Evolutionary conservation across 2,888 invertebrate genomes (phyloP), one percentile per base, ranked within the genome.

Genomic region (Autographa pulchrina): DNA sequence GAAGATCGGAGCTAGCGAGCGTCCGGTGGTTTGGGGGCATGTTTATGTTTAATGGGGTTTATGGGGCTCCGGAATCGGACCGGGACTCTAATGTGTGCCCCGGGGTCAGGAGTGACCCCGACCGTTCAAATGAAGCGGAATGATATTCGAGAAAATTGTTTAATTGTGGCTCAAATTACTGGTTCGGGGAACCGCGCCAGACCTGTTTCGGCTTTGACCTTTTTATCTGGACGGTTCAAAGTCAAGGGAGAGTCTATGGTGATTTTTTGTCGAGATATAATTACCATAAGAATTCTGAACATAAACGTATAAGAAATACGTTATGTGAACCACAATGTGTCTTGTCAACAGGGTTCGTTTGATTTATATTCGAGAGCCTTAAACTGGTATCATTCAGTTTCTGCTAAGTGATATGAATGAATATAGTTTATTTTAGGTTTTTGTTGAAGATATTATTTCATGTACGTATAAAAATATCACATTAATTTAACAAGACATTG

Each of bases 121-220:
- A 79, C 86, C 86, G 85, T 84, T 83, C 85, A 88, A 92, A 92
- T 89, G 89, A 90, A 92, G 89, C 88, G 88, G 91, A 95, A 92
- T 95, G 94, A 95, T 95, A 96, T 93, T 91, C 88, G 91, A 92
- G 94, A 92, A 93, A 95, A 95, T 95, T 94, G 92, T 94, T 94
- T 96, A 96, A 95, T 95, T 95, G 93, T 88, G 89, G 91, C 87
- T 90, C 90, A 92, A 95, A 95, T 95, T 94, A 93, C 91, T 82
- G 91, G 92, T 92, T 92, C 88, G 89, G 83, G 86, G 91, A 91
- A 89, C 83, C 85, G 85, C 86, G 85, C 78, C 82, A 83, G 85
- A 87, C 89, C 87, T 85, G 89, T 91, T 89, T 86, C 74, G 86
- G 88, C 82, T 86, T 85, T 88, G 82, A 85, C 86, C 87, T 88